These are phyloP conservation scores for Allacma fusca DNA, from an alignment of 2,888 invertebrate genomes.

Conservation along the genomic window DNA sequence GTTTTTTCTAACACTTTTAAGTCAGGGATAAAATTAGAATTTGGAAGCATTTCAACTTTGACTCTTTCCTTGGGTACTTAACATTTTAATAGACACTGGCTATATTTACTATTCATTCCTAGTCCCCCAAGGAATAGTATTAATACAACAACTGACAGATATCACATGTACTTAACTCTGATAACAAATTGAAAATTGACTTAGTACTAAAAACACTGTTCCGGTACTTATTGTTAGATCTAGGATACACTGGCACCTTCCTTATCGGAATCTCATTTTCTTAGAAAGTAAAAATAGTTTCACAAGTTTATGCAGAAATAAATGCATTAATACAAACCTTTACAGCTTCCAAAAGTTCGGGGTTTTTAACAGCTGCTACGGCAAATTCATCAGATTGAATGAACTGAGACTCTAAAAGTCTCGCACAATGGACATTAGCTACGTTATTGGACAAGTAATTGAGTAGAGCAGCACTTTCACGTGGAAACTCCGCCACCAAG, in stretches of 20 bases:
- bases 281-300: neutral
- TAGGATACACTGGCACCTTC: neutral
- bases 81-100: too few species aligned
- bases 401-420: slow-evolving; percentile 54
- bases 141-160: too few species aligned
- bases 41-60: neutral
- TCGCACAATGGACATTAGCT: slow-evolving; percentile 52
- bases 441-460: slow-evolving; percentile 56
- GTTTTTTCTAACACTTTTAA: neutral
- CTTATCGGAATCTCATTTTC: neutral
- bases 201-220: neutral
- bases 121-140: too few species aligned
- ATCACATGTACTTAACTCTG: too few species aligned
- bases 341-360: slow-evolving; percentile 56
- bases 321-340: slow-evolving; percentile 50
- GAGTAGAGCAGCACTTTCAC: slow-evolving; percentile 55
- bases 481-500: slow-evolving; percentile 53
- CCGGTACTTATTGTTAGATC: too few species aligned
- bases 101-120: too few species aligned
- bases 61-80: neutral
- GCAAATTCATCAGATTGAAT: slow-evolving; percentile 61
- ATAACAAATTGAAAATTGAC: too few species aligned
- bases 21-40: neutral
- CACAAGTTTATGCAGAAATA: neutral
- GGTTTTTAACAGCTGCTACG: slow-evolving; percentile 58